Evolutionary conservation across 92 coral and sea anemone species (phyloP).

Genomic region (Paragorgia papillata): DNA sequence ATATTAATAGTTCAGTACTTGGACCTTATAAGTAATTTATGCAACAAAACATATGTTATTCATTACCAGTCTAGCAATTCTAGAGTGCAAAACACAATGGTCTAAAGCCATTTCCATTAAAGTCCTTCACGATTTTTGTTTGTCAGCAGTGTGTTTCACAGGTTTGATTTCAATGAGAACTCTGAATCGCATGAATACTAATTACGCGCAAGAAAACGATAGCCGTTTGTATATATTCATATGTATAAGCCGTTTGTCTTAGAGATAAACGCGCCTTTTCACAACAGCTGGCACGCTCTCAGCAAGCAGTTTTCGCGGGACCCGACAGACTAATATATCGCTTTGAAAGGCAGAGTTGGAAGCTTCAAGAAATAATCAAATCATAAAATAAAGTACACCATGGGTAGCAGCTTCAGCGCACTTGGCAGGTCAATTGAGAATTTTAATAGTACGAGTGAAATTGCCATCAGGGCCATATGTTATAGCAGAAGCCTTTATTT

Average conservation of each 20-base stretch:
- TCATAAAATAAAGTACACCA: slow-evolving; percentile 38
- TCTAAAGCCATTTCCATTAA: slow-evolving; percentile 10
- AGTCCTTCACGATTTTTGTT: slow-evolving; percentile 21
- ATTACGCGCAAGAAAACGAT: slow-evolving; percentile 8
- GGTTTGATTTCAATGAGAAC: slow-evolving; percentile 27
- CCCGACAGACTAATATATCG: slow-evolving; percentile 18
- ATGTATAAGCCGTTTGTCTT: slow-evolving; percentile 19
- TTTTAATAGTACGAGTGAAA: not conserved
- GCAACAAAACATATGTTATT: slow-evolving; percentile 27
- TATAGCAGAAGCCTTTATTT: not conserved
- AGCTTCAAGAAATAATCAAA: slow-evolving; percentile 18
- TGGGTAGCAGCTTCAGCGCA: slow-evolving; percentile 23
- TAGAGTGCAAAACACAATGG: slow-evolving; percentile 29
- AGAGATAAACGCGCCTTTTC: slow-evolving; percentile 5
- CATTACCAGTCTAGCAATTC: slow-evolving; percentile 10
- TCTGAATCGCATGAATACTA: not conserved
- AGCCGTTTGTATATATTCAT: not conserved
- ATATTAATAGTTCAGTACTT: slow-evolving; percentile 16
- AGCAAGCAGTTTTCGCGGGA: slow-evolving; percentile 1
- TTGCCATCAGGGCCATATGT: slow-evolving; percentile 43
- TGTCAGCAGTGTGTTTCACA: slow-evolving; percentile 9
- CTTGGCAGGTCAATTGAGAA: slow-evolving; percentile 35
- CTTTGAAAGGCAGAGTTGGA: slow-evolving; percentile 22
- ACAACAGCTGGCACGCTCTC: slow-evolving; percentile 42
- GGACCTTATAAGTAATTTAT: slow-evolving; percentile 38